Conservation (phyloP, 2,113 vertebrate species). For the human region DNA sequence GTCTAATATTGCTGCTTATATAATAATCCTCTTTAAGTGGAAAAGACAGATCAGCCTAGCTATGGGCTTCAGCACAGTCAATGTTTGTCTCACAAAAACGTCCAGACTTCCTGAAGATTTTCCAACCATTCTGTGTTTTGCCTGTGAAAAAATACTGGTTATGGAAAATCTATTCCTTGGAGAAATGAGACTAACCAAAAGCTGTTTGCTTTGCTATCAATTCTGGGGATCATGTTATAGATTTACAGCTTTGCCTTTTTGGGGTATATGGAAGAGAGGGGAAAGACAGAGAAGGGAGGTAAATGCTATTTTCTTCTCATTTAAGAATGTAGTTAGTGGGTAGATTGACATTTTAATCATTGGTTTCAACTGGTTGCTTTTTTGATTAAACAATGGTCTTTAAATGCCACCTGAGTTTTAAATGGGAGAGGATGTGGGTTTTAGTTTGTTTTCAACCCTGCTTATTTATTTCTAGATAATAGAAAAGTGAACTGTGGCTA, state of each 20-base stretch:
- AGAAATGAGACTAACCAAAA: constrained; percentile 55
- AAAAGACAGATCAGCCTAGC: constrained; percentile 81
- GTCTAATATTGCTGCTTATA: constrained; percentile 76
- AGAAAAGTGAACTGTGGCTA: constrained; percentile 43
- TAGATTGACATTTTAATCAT: constrained; percentile 58
- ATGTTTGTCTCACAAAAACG: constrained; percentile 78
- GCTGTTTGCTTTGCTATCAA: constrained; percentile 58
- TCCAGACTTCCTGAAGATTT: constrained; percentile 79
- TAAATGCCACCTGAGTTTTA: constrained; percentile 67
- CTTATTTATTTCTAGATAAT: constrained; percentile 47
- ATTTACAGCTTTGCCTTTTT: constrained; percentile 51
- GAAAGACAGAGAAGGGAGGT: neutral
- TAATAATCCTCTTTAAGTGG: constrained; percentile 80
- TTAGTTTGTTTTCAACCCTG: constrained; percentile 16
- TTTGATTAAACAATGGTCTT: constrained; percentile 55
- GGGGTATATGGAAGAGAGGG: neutral
- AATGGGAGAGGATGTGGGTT: constrained; percentile 34
- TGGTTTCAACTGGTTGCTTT: constrained; percentile 47
- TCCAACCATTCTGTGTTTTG: constrained; percentile 78
- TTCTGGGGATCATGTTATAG: constrained; percentile 28
- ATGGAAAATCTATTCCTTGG: constrained; percentile 57
- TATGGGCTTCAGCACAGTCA: constrained; percentile 76
- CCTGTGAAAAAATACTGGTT: constrained; percentile 51
- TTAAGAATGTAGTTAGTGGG: constrained; percentile 65
- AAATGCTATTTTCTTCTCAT: constrained; percentile 43